Conservation (phyloP, 2,888 invertebrate genomes). For the Hyposoter dolosus region DNA sequence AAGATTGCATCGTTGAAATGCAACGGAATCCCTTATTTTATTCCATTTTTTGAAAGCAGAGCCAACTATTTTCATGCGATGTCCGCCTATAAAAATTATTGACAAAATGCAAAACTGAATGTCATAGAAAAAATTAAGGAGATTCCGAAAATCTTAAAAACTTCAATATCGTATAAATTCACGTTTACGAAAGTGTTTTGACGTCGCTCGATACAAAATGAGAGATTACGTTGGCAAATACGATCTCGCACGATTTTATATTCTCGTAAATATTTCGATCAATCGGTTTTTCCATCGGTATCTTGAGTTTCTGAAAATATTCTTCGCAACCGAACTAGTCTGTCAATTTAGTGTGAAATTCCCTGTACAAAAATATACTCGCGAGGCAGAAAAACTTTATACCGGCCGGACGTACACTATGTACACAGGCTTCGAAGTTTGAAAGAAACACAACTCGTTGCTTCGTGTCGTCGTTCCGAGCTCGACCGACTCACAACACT, state of each 20-base stretch:
- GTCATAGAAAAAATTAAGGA: too few relatives aligned
- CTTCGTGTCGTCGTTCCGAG: conserved; percentile 31
- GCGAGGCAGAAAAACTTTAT: conserved; percentile 63
- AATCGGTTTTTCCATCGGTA: background rate
- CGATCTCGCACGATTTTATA: background rate
- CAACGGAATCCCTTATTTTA: too few relatives aligned
- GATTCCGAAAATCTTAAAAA: too few relatives aligned
- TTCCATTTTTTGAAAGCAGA: too few relatives aligned
- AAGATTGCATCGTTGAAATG: too few relatives aligned
- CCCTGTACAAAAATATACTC: conserved; percentile 19
- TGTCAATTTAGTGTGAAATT: background rate
- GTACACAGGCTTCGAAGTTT: conserved; percentile 40
- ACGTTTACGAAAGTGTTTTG: background rate
- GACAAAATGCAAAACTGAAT: too few relatives aligned
- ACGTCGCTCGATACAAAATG: background rate
- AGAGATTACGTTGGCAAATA: background rate
- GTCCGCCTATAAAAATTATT: too few relatives aligned
- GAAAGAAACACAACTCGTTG: conserved; percentile 47
- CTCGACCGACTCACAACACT: conserved; percentile 19
- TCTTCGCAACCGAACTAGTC: background rate
- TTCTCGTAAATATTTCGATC: background rate
- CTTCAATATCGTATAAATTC: background rate
- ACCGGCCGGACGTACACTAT: conserved; percentile 57
- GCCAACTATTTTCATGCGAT: too few relatives aligned
- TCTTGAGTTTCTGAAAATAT: background rate